phyloP scores from a whole-genome alignment of 2,797 vertebrate species.

The Buceros bicornis region DNA sequence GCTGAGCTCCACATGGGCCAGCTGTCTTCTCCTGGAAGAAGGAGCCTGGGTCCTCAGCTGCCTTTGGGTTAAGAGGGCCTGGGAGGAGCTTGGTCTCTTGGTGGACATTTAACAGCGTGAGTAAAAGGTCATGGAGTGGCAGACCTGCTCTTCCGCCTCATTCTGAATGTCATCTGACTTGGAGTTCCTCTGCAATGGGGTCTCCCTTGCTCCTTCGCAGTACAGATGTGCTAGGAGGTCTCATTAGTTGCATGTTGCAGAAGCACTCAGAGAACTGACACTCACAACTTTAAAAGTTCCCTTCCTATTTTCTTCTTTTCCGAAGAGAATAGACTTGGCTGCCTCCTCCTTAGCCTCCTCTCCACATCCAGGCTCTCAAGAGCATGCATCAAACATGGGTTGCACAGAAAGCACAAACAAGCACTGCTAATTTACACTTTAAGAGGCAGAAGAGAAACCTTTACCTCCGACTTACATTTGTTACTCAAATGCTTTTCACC shows the following conservation, averaged over 20 bases:
- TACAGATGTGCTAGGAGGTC: background rate
- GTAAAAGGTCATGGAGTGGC: background rate
- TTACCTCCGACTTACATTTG: constrained; percentile 71
- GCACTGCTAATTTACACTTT: constrained; percentile 73
- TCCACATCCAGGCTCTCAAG: constrained; percentile 46
- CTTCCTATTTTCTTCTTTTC: constrained; percentile 36
- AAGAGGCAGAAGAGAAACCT: constrained; percentile 65
- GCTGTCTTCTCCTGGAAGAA: background rate
- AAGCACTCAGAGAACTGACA: background rate
- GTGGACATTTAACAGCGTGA: background rate
- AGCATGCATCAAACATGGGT: constrained; percentile 8
- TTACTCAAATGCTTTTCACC: constrained; percentile 71
- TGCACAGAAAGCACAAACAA: constrained; percentile 59
- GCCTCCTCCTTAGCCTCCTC: background rate
- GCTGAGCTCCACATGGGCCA: background rate
- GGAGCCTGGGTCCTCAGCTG: background rate
- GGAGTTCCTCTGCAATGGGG: background rate
- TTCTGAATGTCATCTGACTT: background rate
- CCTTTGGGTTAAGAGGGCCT: background rate
- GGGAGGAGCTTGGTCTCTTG: background rate
- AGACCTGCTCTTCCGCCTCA: background rate
- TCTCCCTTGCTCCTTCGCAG: background rate
- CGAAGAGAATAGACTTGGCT: background rate
- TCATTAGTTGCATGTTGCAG: constrained; percentile 33
- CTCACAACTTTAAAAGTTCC: constrained; percentile 20